Percentiles rank a stretch among this genome's conserved stretches.
phyloP scores from a whole-genome alignment of 2,113 vertebrate genomes.

The Noturus placidus region DNA sequence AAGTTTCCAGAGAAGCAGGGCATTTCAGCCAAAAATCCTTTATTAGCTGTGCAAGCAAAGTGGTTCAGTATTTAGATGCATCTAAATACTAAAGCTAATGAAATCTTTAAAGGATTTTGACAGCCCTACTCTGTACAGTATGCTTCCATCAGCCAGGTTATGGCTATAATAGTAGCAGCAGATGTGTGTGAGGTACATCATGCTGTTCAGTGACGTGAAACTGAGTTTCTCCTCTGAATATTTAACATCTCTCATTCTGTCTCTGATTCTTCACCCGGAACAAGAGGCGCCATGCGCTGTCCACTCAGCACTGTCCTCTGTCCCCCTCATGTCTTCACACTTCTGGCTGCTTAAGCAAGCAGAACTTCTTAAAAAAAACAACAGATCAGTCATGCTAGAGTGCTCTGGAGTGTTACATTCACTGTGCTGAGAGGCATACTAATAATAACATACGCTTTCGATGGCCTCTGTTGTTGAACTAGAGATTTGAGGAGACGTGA shows the following conservation, averaged over 20 bases:
- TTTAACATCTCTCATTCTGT: conserved; percentile 60
- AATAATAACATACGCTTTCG: neutral
- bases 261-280: conserved; percentile 10
- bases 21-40: neutral
- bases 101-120: neutral
- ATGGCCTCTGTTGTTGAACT: conserved; percentile 32
- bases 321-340: neutral
- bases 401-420: neutral
- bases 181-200: conserved; percentile 59
- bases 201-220: conserved; percentile 62
- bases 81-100: neutral
- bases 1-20: neutral
- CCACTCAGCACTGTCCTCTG: conserved; percentile 22
- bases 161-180: conserved; percentile 26
- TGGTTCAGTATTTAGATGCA: neutral
- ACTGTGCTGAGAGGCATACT: conserved; percentile 5
- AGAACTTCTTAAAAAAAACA: conserved; percentile 18
- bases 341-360: conserved; percentile 37
- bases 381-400: neutral
- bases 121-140: neutral
- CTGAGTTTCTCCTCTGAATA: conserved; percentile 67
- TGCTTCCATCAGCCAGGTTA: neutral
- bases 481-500: conserved; percentile 11
- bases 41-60: neutral
- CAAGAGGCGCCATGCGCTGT: neutral